These are phyloP conservation scores for Acromyrmex charruanus DNA, from an alignment of 1,140 invertebrate genomes.

Conservation along the genomic window DNA sequence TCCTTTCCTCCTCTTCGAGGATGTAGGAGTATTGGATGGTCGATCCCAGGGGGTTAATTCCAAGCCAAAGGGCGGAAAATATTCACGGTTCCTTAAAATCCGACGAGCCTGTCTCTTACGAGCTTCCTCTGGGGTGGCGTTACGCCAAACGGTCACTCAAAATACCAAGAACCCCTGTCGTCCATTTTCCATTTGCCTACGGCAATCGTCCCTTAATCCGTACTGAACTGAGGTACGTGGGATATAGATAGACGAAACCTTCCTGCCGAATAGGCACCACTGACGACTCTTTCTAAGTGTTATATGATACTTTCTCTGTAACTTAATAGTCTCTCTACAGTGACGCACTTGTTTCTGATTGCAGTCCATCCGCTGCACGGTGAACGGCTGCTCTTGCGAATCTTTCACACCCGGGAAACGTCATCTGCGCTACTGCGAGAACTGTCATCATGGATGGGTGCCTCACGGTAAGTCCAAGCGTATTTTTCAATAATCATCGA, in stretches of 20 bases:
- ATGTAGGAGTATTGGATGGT: constrained; percentile 72
- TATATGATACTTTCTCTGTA: background rate
- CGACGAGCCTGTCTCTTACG: constrained; percentile 78
- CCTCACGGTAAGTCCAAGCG: constrained; percentile 90
- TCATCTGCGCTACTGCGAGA: constrained; percentile 90
- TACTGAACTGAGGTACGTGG: constrained; percentile 64
- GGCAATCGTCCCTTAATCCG: constrained; percentile 75
- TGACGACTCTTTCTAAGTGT: background rate
- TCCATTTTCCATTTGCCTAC: constrained; percentile 54
- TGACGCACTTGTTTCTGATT: constrained; percentile 53
- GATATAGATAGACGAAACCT: background rate
- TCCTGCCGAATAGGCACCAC: background rate
- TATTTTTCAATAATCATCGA: background rate
- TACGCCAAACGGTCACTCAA: constrained; percentile 83
- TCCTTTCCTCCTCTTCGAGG: constrained; percentile 51
- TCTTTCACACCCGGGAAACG: constrained; percentile 92
- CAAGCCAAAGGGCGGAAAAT: constrained; percentile 80
- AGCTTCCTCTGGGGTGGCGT: constrained; percentile 81
- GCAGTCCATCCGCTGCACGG: constrained; percentile 92
- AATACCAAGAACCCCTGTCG: constrained; percentile 69
- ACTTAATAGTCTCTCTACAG: background rate
- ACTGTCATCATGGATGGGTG: constrained; percentile 93
- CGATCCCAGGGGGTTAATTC: constrained; percentile 83
- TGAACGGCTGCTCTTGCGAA: constrained; percentile 90
- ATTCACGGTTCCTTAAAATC: constrained; percentile 86